A percentile compares a stretch with the other conserved stretches of the same genome.
Conservation (phyloP, 2,888 invertebrate genomes). For the Micropterix aruncella region DNA sequence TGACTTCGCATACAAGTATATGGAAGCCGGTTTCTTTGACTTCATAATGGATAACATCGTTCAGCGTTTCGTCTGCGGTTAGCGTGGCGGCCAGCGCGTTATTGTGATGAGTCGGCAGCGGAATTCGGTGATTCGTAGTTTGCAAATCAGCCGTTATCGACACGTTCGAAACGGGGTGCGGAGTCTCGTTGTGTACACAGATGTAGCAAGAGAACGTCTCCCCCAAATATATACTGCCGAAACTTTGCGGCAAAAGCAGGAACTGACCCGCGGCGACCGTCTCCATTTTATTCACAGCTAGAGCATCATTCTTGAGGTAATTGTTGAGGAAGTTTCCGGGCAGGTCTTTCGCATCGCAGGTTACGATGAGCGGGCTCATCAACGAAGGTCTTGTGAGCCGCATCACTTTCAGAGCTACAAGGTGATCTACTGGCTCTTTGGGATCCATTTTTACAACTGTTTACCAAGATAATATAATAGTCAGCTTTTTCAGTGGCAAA, state of each 20-base stretch:
- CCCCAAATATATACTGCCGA: constrained; percentile 95
- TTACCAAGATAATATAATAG: not conserved
- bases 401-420: constrained; percentile 72
- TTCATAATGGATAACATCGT: constrained; percentile 95
- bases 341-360: constrained; percentile 74
- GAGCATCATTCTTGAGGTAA: constrained; percentile 68
- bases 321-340: constrained; percentile 69
- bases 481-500: no score
- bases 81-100: constrained; percentile 43
- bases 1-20: constrained; percentile 93
- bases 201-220: constrained; percentile 98
- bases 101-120: constrained; percentile 60
- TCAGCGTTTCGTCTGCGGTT: constrained; percentile 72
- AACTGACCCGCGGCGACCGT: constrained; percentile 79
- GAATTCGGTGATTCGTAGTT: constrained; percentile 78
- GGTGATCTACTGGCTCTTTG: constrained; percentile 45
- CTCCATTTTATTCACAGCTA: constrained; percentile 69
- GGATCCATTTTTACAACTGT: constrained; percentile 37
- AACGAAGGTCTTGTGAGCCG: constrained; percentile 85
- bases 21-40: constrained; percentile 99
- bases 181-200: constrained; percentile 92
- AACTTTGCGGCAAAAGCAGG: constrained; percentile 87
- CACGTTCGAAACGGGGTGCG: constrained; percentile 69
- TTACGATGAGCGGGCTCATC: constrained; percentile 65
- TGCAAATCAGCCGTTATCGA: constrained; percentile 87